A percentile compares a stretch with the other conserved stretches of the same genome.
These are phyloP conservation scores for Troglohyphantes excavatus DNA, from an alignment of 2,888 invertebrate genomes.

Conservation along the genomic window DNA sequence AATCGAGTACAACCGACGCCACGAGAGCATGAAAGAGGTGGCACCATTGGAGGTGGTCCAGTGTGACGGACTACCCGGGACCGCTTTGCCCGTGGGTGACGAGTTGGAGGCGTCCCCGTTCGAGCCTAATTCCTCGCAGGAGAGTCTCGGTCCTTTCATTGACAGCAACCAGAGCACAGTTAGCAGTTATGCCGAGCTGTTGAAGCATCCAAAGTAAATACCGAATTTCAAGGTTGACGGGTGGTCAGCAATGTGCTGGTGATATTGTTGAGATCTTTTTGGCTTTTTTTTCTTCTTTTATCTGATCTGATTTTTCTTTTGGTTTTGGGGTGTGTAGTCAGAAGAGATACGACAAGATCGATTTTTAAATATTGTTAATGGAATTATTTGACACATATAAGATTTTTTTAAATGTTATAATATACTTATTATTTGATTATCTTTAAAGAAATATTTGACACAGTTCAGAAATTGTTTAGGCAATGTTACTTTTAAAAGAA, in stretches of 20 bases:
- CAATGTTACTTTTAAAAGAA: too few relatives aligned
- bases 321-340: conserved; percentile 2
- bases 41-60: neutral
- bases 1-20: conserved; percentile 63
- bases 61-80: neutral
- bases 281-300: too few relatives aligned
- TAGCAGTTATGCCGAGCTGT: conserved; percentile 79
- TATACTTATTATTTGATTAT: too few relatives aligned
- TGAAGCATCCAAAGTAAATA: conserved; percentile 75
- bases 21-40: conserved; percentile 22
- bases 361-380: too few relatives aligned
- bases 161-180: conserved; percentile 79
- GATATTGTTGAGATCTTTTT: neutral
- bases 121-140: conserved; percentile 79
- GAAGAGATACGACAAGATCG: neutral
- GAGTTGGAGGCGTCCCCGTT: conserved; percentile 59
- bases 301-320: conserved; percentile 5
- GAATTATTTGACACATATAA: too few relatives aligned
- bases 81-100: neutral
- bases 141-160: conserved; percentile 72
- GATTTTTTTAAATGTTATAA: too few relatives aligned
- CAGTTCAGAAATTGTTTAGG: too few relatives aligned
- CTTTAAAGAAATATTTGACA: too few relatives aligned
- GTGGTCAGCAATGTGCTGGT: too few relatives aligned
- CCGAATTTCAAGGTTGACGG: too few relatives aligned